Evolutionary conservation across 53 echinoderm and acorn worm species (phyloP).

Genomic region (Zoroaster sp.): DNA sequence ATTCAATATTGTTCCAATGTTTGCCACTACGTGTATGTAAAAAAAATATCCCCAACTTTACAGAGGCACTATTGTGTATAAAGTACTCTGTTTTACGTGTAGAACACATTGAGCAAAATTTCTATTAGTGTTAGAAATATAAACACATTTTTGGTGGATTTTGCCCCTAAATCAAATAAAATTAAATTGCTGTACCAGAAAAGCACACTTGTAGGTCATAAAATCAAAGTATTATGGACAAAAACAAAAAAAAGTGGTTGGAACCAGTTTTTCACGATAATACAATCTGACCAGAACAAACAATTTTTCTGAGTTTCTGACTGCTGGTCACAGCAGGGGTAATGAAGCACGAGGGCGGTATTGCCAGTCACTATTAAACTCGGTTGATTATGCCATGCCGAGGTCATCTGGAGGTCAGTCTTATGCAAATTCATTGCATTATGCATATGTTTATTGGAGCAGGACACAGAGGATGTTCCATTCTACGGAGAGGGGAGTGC

Average conservation of each 20-base stretch:
- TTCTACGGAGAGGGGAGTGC: background rate
- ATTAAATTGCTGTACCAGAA: background rate
- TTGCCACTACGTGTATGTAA: no score
- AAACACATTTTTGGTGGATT: background rate
- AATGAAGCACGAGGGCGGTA: constrained; percentile 12
- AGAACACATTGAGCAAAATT: no score
- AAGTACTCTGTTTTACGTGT: no score
- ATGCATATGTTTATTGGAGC: constrained; percentile 11
- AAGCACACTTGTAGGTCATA: no score
- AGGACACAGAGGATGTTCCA: constrained; percentile 10
- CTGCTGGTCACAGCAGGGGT: background rate
- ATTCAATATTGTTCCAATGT: background rate
- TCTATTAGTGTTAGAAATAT: no score
- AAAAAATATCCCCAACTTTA: no score
- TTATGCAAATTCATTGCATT: constrained; percentile 9
- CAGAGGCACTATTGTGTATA: no score
- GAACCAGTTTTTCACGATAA: no score
- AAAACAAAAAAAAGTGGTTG: no score
- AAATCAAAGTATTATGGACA: no score
- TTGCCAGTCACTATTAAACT: background rate
- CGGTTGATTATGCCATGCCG: background rate
- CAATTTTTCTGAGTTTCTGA: background rate
- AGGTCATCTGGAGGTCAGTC: background rate
- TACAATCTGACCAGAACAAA: no score
- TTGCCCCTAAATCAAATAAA: background rate